These are phyloP conservation scores for Sceloporus undulatus DNA, from an alignment of 2,113 vertebrate genomes.

Conservation along the genomic window DNA sequence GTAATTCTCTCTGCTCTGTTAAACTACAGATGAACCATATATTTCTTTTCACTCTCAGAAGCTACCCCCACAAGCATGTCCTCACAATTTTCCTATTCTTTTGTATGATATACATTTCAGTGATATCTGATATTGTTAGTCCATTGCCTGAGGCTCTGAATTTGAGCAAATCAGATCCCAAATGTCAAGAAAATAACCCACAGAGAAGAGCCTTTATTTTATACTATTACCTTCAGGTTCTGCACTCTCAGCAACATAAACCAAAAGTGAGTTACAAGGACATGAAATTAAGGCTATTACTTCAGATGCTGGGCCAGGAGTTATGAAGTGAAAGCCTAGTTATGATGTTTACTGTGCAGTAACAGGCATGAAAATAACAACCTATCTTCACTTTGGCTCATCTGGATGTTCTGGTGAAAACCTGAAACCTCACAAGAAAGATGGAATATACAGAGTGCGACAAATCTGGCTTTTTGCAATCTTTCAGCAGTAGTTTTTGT, in stretches of 20 bases:
- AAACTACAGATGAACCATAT: conserved; percentile 16
- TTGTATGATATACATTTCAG: conserved; percentile 5
- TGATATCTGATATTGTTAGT: conserved; percentile 31
- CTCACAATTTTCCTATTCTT: conserved; percentile 28
- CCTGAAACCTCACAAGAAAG: not conserved
- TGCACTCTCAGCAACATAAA: conserved; percentile 35
- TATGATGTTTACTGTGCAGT: not conserved
- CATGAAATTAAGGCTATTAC: conserved; percentile 20
- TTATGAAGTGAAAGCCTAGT: not conserved
- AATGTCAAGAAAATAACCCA: conserved; percentile 47
- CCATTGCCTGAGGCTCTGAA: conserved; percentile 16
- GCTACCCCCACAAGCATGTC: not conserved
- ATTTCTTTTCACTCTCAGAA: conserved; percentile 21
- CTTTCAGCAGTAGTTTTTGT: not conserved
- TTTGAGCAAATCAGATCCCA: conserved; percentile 37
- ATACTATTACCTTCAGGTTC: not conserved
- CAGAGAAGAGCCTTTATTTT: conserved; percentile 19
- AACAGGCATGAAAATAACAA: not conserved
- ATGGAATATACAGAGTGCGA: no score
- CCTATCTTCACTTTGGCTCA: not conserved
- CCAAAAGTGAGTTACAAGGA: not conserved
- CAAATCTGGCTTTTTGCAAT: not conserved
- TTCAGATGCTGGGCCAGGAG: not conserved
- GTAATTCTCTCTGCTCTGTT: conserved; percentile 25
- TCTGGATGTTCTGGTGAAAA: not conserved